These are phyloP conservation scores for Manacus vitellinus DNA, from an alignment of 2,113 vertebrate species.

Conservation along the genomic window DNA sequence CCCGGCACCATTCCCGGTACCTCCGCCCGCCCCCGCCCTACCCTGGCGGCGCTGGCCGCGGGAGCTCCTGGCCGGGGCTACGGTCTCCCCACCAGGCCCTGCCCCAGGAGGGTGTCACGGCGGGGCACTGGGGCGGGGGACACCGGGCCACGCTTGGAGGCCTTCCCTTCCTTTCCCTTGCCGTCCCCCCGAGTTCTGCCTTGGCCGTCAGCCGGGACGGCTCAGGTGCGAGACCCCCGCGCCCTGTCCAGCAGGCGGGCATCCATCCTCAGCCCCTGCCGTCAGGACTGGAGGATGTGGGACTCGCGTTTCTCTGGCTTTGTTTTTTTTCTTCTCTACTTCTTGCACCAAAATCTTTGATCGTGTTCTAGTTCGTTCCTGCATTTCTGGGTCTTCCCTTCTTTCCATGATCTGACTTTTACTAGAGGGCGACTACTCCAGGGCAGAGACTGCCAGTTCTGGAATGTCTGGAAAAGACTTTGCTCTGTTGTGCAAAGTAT, in stretches of 20 bases:
- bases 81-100: background rate
- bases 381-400: background rate
- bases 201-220: background rate
- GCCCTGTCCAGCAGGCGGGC: background rate
- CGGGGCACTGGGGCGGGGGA: background rate
- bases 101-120: background rate
- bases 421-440: background rate
- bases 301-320: background rate
- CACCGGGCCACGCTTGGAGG: background rate
- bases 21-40: background rate
- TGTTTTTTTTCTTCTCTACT: background rate
- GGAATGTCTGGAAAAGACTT: background rate
- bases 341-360: background rate
- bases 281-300: background rate
- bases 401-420: background rate
- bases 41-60: background rate
- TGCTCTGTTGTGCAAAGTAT: background rate
- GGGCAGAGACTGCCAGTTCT: background rate
- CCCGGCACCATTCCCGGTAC: background rate
- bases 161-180: background rate
- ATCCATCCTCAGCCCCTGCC: background rate
- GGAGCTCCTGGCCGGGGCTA: background rate
- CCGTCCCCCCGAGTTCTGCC: background rate
- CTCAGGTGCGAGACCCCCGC: accelerated
- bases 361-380: background rate